Evolutionary conservation across 1,140 invertebrate genomes (phyloP), one percentile per base, ranked within the genome.

Genomic region (Mylabris phalerata): DNA sequence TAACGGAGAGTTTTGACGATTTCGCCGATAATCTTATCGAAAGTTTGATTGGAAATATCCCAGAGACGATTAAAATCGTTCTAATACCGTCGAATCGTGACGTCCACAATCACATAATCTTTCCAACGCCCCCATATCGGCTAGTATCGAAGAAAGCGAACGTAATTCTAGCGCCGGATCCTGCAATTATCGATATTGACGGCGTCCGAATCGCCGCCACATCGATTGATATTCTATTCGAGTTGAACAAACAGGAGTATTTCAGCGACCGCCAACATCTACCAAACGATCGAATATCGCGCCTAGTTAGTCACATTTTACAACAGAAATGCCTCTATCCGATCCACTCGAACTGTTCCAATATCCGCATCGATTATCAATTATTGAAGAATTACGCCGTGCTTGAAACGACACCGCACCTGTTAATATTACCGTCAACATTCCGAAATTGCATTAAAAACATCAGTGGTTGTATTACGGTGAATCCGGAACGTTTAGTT

Each of bases 371-470:
- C 32, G 91, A 94, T 73, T 81, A 81, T 10, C 77, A 80, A 49
- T 73, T 88, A 43, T 87, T 85, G 75, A 81, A 86, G 41, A 79
- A 82, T 60, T 80, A 85, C 71, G 82, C 82, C 9, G 79, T 81
- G 51, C 77, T 92, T 55, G 75, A 84, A 9, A 73, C 78, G 48
- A 83, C 83, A 47, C 93, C 93, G 1, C 90, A 96, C 70, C 62
- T 97, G 6, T 73, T 97, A 1, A 74, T 97, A 44, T 69, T 92
- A 60, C 92, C 93, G 3, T 94, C 92, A 7, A 86, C 90, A 70
- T 83, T 95, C 52, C 80, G 84, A 72, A 82, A 86, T 70, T 95
- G 94, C 73, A 80, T 88, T 44, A 92, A 89, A 84, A 75, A 86
- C 57, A 79, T 91, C 10, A 81, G 86, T 61, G 86, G 84, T 3